Evolutionary conservation across 23 tunicate genomes (phyloP).

Genomic region (Diplosoma virens): DNA sequence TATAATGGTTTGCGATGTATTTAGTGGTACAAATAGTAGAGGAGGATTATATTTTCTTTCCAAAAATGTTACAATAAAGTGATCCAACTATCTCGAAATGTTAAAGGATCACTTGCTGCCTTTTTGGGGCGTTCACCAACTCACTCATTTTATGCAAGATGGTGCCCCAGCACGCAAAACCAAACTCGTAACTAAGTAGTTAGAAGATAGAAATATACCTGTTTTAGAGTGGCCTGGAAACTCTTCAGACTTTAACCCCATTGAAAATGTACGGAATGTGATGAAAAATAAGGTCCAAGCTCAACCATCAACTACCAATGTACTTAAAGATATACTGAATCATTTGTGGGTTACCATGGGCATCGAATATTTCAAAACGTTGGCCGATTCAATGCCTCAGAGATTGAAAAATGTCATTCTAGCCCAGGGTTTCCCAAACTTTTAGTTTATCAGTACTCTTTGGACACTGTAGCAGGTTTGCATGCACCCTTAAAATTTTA

Average conservation of each 20-base stretch:
- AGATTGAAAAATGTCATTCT: slow-evolving; percentile 30
- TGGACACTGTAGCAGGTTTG: no score
- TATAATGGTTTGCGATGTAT: slow-evolving; percentile 6
- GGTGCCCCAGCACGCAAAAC: slow-evolving; percentile 12
- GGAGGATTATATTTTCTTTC: slow-evolving; percentile 13
- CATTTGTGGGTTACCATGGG: slow-evolving; percentile 21
- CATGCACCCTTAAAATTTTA: no score
- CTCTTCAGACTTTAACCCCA: slow-evolving; percentile 14
- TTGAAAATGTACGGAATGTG: slow-evolving; percentile 12
- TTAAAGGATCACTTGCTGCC: slow-evolving; percentile 5
- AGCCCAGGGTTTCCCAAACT: slow-evolving; percentile 26
- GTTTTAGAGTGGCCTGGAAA: slow-evolving; percentile 17
- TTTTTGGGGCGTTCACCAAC: slow-evolving; percentile 13
- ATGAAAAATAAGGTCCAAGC: slow-evolving; percentile 23
- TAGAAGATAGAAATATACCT: slow-evolving; percentile 6
- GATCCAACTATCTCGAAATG: slow-evolving; percentile 1
- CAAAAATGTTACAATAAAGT: neutral
- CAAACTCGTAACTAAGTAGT: neutral
- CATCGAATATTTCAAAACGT: slow-evolving; percentile 10
- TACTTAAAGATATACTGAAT: slow-evolving; percentile 20
- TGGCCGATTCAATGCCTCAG: slow-evolving; percentile 23
- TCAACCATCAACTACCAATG: slow-evolving; percentile 10
- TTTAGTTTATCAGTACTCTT: no score
- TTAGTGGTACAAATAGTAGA: neutral
- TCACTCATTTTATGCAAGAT: slow-evolving; percentile 10